A percentile compares a stretch with the other conserved stretches of the same genome.
phyloP scores from a whole-genome alignment of 2,113 vertebrate genomes.

The Lucifuga dentata region DNA sequence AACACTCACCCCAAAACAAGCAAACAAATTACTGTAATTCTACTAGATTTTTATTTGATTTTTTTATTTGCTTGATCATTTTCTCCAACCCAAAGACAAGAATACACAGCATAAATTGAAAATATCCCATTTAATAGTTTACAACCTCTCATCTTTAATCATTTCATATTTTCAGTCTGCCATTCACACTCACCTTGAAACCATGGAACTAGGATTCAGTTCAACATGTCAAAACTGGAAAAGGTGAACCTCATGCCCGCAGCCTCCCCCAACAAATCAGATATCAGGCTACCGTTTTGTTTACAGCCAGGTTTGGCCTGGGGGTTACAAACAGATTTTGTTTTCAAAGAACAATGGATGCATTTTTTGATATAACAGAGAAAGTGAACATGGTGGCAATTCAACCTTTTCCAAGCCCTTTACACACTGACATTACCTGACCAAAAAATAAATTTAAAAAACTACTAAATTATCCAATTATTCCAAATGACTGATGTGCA shows the following conservation, averaged over 20 bases:
- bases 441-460: slow-evolving; percentile 33
- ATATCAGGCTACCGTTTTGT: slow-evolving; percentile 46
- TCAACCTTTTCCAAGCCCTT: slow-evolving; percentile 67
- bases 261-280: slow-evolving; percentile 33
- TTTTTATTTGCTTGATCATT: slow-evolving; percentile 92
- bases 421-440: slow-evolving; percentile 54
- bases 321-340: slow-evolving; percentile 55
- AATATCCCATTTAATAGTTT: slow-evolving; percentile 96
- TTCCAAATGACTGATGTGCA: slow-evolving; percentile 58
- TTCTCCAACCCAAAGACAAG: slow-evolving; percentile 98
- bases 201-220: slow-evolving; percentile 71
- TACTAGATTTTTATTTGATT: slow-evolving; percentile 65
- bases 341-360: slow-evolving; percentile 70
- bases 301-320: slow-evolving; percentile 57
- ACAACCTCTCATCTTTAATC: slow-evolving; percentile 86
- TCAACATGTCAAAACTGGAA: slow-evolving; percentile 69
- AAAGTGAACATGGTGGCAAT: slow-evolving; percentile 50
- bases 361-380: slow-evolving; percentile 58
- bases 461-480: slow-evolving; percentile 45
- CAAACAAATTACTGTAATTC: slow-evolving; percentile 46
- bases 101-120: slow-evolving; percentile 97
- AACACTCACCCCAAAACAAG: slow-evolving; percentile 34
- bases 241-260: slow-evolving; percentile 49
- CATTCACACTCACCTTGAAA: slow-evolving; percentile 79
- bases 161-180: slow-evolving; percentile 78